Base-by-base conservation (phyloP, 1,140 invertebrate genomes). In the Drosophila pruinosa region DNA sequence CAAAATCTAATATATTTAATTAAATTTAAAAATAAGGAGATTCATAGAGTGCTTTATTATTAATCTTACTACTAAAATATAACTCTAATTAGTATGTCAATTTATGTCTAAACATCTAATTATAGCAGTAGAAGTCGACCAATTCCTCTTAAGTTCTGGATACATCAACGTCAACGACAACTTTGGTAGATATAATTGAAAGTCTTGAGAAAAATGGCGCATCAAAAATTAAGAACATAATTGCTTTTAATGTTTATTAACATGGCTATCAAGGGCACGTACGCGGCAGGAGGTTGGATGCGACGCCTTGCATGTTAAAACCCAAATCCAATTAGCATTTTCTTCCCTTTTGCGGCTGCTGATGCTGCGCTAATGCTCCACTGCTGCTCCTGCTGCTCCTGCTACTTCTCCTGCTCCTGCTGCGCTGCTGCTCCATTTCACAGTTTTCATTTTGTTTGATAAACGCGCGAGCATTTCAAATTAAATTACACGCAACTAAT, bases 401-500 rank as follows among this genome's bases (percentile, higher is more conserved):
- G 43, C 28, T 56, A 10, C 15, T 31, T 45, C 10, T 58, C 24
- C 36, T 31, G 52, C n/a, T 41, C 54, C 17, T 50, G 53, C 15
- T 50, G 56, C 26, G 57, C 56, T 50, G 59, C 56, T 64, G 58
- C 80, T 63, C 59, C 80, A 59, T 85, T 79, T 73, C 62, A 72
- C 73, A 68, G 77, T 81, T 88, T 88, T 81, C 57, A 81, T 88
- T 88, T 86, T 88, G 82, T 86, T 86, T 86, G 82, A 86, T 88
- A 88, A 88, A 86, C 82, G 85, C 65, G 77, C 62, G 57, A 67
- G 59, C 77, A 72, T 86, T 86, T 86, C 78, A 81, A 86, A 86
- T 88, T 81, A 86, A 86, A 86, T 86, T 86, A 86, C 77, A 81
- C 77, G 74, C 81, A 86, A 86, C 81, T 86, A 86, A 86, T 86